Evolutionary conservation across 2,113 vertebrate species (phyloP).

Genomic region (Rattus rattus): DNA sequence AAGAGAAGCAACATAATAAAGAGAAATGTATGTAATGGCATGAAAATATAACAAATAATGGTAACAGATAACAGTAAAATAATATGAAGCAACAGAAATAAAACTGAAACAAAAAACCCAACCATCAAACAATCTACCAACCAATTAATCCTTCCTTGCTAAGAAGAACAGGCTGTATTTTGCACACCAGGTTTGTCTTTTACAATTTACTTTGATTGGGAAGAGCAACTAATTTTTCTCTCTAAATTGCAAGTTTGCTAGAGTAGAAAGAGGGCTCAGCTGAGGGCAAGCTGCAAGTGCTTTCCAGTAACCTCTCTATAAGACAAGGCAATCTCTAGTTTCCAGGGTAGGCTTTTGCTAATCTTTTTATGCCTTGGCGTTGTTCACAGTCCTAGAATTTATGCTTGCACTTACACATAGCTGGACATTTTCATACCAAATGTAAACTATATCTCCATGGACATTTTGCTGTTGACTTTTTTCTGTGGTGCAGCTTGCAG

Average conservation of each 20-base stretch:
- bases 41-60: neutral
- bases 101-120: neutral
- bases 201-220: neutral
- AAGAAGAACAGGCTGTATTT: neutral
- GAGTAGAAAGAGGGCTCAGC: neutral
- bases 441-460: neutral
- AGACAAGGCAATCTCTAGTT: neutral
- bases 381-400: neutral
- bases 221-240: neutral
- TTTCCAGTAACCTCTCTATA: neutral
- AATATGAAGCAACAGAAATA: neutral
- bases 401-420: neutral
- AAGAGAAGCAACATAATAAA: neutral
- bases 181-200: neutral
- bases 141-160: neutral
- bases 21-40: neutral
- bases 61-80: neutral
- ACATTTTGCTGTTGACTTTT: neutral
- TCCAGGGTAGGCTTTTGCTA: neutral
- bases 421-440: neutral
- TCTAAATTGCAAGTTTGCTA: neutral
- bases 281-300: neutral
- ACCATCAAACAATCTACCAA: neutral
- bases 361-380: neutral
- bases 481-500: neutral